Evolutionary conservation across 2,113 vertebrate species (phyloP).

Genomic region (Malurus elegans): DNA sequence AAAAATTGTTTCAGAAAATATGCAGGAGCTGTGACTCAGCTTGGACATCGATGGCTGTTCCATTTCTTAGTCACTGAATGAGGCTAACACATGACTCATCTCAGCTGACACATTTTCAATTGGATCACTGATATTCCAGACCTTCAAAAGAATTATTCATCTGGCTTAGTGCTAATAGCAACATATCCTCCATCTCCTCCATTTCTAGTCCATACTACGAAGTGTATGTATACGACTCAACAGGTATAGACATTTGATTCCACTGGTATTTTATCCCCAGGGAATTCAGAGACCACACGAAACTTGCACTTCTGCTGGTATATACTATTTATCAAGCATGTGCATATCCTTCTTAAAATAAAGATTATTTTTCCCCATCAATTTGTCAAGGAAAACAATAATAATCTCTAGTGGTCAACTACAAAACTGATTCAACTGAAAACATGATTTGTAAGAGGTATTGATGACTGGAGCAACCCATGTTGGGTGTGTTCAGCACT

Average conservation of each 20-base stretch:
- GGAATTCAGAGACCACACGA: background rate
- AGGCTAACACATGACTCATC: conserved; percentile 64
- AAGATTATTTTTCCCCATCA: background rate
- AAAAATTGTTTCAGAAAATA: conserved; percentile 23
- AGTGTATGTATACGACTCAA: background rate
- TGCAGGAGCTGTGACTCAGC: conserved; percentile 53
- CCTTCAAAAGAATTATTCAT: conserved; percentile 38
- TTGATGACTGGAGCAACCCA: background rate
- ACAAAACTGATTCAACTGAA: background rate
- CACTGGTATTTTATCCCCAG: background rate
- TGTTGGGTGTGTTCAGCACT: background rate
- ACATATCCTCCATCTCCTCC: background rate
- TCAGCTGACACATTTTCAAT: conserved; percentile 46
- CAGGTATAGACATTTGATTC: background rate
- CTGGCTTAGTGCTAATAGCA: background rate
- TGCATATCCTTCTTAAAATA: background rate
- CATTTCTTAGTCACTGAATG: conserved; percentile 58
- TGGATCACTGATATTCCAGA: conserved; percentile 54
- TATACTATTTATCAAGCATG: background rate
- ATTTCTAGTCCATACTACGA: background rate
- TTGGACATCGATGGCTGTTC: conserved; percentile 30
- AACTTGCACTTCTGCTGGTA: background rate
- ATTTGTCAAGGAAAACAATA: background rate
- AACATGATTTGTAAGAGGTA: background rate
- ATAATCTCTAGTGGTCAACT: background rate